These are phyloP conservation scores for Vombatus ursinus DNA, from an alignment of 2,113 vertebrate genomes.

Conservation along the genomic window DNA sequence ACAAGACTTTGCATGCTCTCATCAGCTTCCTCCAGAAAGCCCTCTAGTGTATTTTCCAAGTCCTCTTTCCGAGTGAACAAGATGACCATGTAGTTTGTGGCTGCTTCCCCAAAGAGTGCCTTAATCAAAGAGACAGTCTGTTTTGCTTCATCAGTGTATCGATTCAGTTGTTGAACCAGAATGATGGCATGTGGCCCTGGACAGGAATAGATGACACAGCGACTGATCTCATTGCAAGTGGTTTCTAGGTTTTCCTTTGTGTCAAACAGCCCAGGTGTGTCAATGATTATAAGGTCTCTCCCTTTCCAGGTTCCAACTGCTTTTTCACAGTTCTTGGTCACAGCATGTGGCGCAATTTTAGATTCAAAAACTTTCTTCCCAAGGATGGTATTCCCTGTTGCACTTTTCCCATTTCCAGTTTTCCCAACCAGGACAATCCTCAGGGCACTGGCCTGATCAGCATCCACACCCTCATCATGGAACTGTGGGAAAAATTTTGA, in stretches of 20 bases:
- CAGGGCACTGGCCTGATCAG: not conserved
- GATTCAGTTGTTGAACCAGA: slow-evolving; percentile 77
- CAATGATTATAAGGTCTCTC: slow-evolving; percentile 77
- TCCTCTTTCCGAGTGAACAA: slow-evolving; percentile 79
- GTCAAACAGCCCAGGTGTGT: slow-evolving; percentile 81
- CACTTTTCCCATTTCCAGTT: slow-evolving; percentile 67
- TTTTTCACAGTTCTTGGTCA: slow-evolving; percentile 76
- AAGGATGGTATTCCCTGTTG: slow-evolving; percentile 52
- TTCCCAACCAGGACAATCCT: slow-evolving; percentile 40
- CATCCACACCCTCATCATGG: not conserved
- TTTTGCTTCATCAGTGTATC: not conserved
- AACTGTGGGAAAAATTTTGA: not conserved
- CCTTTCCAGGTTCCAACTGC: not conserved
- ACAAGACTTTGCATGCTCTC: slow-evolving; percentile 79
- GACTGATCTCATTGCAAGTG: slow-evolving; percentile 80
- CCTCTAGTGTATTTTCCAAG: slow-evolving; percentile 59
- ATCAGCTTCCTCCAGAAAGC: slow-evolving; percentile 72
- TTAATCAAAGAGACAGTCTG: not conserved
- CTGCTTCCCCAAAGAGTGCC: not conserved
- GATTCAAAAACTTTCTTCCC: slow-evolving; percentile 75
- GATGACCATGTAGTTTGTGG: slow-evolving; percentile 76
- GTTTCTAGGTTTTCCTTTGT: slow-evolving; percentile 78
- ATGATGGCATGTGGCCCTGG: slow-evolving; percentile 84
- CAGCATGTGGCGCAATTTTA: slow-evolving; percentile 74
- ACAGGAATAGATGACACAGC: slow-evolving; percentile 78